Evolutionary conservation across 2,797 vertebrate genomes (phyloP).

Genomic region (Karalla daura): DNA sequence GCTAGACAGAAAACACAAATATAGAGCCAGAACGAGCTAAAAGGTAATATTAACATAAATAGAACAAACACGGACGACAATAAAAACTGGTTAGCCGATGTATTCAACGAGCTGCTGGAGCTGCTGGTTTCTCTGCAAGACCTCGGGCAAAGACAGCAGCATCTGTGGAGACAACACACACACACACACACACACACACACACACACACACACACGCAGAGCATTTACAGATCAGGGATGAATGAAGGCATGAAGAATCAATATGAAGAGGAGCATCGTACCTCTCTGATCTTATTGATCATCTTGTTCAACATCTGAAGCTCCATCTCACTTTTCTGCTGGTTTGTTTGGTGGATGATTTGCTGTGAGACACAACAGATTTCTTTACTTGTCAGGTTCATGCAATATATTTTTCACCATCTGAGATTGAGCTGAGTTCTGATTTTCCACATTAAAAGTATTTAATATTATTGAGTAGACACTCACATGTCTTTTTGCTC

Average conservation of each 20-base stretch:
- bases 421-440: too few species aligned
- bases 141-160: conserved; percentile 77
- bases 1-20: conserved; percentile 19
- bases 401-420: too few species aligned
- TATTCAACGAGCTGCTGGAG: conserved; percentile 79
- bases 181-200: neutral
- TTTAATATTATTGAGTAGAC: too few species aligned
- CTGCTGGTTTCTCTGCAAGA: conserved; percentile 71
- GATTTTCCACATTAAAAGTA: too few species aligned
- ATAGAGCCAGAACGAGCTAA: conserved; percentile 5
- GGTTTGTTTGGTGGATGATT: conserved; percentile 81
- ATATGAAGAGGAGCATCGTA: conserved; percentile 44
- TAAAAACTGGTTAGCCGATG: conserved; percentile 70
- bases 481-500: conserved; percentile 85
- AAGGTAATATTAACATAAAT: conserved; percentile 38
- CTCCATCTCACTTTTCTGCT: conserved; percentile 82
- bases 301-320: conserved; percentile 81
- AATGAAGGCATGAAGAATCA: neutral
- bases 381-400: too few species aligned
- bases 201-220: neutral
- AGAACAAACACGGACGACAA: conserved; percentile 8
- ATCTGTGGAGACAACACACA: conserved; percentile 64
- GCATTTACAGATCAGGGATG: neutral
- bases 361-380: conserved; percentile 69
- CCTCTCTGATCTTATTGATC: conserved; percentile 82